Evolutionary conservation across 2,113 vertebrate genomes (phyloP).

Genomic region (Gnathonemus echidnorhynchus): DNA sequence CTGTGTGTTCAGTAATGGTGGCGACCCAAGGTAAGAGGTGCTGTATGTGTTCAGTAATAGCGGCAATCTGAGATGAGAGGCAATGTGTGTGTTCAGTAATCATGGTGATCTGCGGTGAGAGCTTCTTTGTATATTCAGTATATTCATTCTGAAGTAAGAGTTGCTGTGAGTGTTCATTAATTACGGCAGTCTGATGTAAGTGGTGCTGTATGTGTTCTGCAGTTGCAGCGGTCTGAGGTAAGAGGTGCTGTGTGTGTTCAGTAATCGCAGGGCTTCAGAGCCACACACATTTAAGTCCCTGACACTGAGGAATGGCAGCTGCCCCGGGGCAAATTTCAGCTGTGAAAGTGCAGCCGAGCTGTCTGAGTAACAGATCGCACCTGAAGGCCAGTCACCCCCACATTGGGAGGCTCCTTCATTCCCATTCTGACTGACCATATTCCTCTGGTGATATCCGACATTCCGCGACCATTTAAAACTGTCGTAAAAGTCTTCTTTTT

Average conservation of each 20-base stretch:
- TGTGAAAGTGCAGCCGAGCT: slow-evolving; percentile 67
- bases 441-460: neutral
- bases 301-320: slow-evolving; percentile 70
- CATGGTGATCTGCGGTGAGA: neutral
- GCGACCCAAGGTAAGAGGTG: neutral
- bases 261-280: slow-evolving; percentile 65
- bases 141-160: neutral
- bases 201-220: neutral
- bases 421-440: neutral
- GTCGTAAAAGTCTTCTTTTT: neutral
- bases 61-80: no score
- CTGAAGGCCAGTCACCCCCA: slow-evolving; percentile 64
- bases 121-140: neutral
- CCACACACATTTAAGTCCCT: slow-evolving; percentile 72
- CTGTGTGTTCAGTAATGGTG: neutral
- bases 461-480: neutral
- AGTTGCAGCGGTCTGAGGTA: slow-evolving; percentile 19
- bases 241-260: slow-evolving; percentile 57
- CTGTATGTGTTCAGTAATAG: neutral
- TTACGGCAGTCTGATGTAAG: neutral
- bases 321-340: slow-evolving; percentile 71
- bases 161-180: neutral
- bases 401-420: slow-evolving; percentile 50
- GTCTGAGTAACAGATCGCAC: slow-evolving; percentile 77
- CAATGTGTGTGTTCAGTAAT: neutral